Evolutionary conservation across 2,797 vertebrate genomes (phyloP), one percentile per base, ranked within the genome.

Genomic region (Esox masquinongy): DNA sequence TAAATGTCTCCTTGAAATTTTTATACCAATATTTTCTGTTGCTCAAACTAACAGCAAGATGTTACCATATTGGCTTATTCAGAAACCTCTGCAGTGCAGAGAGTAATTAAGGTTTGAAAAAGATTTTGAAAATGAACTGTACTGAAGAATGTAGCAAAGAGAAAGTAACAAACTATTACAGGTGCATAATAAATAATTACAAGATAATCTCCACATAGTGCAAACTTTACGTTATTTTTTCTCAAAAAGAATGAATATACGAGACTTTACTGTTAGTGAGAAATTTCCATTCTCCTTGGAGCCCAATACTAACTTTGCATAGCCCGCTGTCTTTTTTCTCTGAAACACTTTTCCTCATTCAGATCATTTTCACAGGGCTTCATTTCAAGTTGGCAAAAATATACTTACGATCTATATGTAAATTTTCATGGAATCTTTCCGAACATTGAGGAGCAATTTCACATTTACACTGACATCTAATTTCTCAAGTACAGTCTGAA

Each of bases 391-490:
- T 92, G 87, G 88, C 87, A 86, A 79, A 79, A 77, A 93, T 93
- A 93, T 91, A 89, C 90, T 93, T 93, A 91, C 93, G 91, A 93
- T 92, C 93, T 93, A 89, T 93, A 91, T 92, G 94, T 92, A 94
- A 94, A 94, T 90, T 93, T 94, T 93, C 89, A 94, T 94, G 90
- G 88, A 92, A 92, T 94, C 93, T 94, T 94, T 94, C 92, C 92
- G 92, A 95, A 95, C 93, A 93, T 93, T 93, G 93, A 93, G 92
- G 91, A 94, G 92, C 93, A 91, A 94, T 94, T 94, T 93, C 92
- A 92, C 90, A 95, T 94, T 95, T 94, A 92, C 94, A 94, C 93
- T 91, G 93, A 95, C 93, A 94, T 94, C 89, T 94, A 94, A 94
- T 95, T 95, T 94, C 92, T 93, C 92, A 90, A 94, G 92, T 93